Evolutionary conservation across 2,888 invertebrate species (phyloP).

Genomic region (Zaprionus obscuricornis): DNA sequence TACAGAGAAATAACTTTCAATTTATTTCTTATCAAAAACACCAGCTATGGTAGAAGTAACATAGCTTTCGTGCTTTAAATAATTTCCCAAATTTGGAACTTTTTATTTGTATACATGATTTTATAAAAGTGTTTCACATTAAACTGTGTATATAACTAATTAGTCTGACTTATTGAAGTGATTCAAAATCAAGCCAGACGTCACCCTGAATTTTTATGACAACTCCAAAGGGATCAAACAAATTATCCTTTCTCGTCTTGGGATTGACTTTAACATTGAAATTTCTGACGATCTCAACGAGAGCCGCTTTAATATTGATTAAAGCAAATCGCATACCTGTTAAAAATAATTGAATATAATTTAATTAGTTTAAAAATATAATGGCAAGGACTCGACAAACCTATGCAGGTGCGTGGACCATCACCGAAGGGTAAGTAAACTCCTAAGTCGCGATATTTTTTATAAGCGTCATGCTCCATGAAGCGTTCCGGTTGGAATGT

Average conservation of each 20-base stretch:
- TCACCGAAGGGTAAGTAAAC: conserved; percentile 79
- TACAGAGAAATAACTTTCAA: no score
- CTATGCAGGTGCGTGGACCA: conserved; percentile 81
- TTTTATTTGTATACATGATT: no score
- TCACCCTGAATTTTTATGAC: conserved; percentile 70
- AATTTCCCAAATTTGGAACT: no score
- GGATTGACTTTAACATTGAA: conserved; percentile 78
- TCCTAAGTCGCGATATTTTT: conserved; percentile 75
- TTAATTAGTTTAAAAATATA: background rate
- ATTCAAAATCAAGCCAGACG: conserved; percentile 76
- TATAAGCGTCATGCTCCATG: conserved; percentile 71
- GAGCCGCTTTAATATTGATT: conserved; percentile 78
- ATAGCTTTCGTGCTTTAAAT: no score
- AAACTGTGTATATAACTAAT: no score
- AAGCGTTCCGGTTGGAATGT: conserved; percentile 80
- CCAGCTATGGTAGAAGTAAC: no score
- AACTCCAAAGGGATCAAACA: conserved; percentile 64
- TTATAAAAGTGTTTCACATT: no score
- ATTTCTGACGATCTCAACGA: conserved; percentile 78
- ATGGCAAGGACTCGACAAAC: conserved; percentile 34
- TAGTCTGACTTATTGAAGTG: conserved; percentile 36
- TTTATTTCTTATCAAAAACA: no score
- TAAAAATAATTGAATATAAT: conserved; percentile 2
- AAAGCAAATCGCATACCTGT: conserved; percentile 82
- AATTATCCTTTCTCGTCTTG: conserved; percentile 78